Evolutionary conservation across 1,140 invertebrate genomes (phyloP).

Genomic region (Anastatus disparis): DNA sequence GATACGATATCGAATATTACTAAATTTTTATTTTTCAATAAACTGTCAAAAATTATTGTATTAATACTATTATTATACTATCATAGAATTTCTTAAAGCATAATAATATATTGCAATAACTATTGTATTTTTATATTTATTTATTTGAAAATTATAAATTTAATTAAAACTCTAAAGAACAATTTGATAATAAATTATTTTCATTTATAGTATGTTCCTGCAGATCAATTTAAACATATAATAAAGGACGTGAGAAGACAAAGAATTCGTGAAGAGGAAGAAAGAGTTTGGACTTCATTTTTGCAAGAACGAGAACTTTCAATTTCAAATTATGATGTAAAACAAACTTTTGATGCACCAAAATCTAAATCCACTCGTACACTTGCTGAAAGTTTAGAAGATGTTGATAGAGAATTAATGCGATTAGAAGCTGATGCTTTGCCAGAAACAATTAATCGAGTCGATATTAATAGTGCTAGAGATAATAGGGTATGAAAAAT

Average conservation of each 20-base stretch:
- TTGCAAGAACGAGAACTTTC: slow-evolving; percentile 52
- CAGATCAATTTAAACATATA: slow-evolving; percentile 57
- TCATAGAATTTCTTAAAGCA: too few species aligned
- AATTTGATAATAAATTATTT: background rate
- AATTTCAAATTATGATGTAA: background rate
- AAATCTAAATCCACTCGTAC: slow-evolving; percentile 23
- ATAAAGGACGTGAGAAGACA: slow-evolving; percentile 57
- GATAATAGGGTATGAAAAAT: background rate
- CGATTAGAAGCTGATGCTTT: slow-evolving; percentile 50
- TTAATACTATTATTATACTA: too few species aligned
- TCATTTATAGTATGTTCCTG: slow-evolving; percentile 55
- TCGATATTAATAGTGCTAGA: background rate
- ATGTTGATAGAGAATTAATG: slow-evolving; percentile 51
- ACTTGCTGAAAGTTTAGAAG: slow-evolving; percentile 45
- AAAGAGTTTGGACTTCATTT: slow-evolving; percentile 54
- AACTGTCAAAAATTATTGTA: too few species aligned
- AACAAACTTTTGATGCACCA: background rate
- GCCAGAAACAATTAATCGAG: slow-evolving; percentile 42
- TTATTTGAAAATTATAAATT: too few species aligned
- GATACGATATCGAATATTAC: too few species aligned
- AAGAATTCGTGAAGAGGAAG: slow-evolving; percentile 53
- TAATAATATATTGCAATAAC: too few species aligned
- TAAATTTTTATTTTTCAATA: too few species aligned
- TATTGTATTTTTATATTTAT: background rate
- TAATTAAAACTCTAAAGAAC: too few species aligned